These are phyloP conservation scores for Trisateles emortualis DNA, from an alignment of 2,888 invertebrate species.

Conservation along the genomic window DNA sequence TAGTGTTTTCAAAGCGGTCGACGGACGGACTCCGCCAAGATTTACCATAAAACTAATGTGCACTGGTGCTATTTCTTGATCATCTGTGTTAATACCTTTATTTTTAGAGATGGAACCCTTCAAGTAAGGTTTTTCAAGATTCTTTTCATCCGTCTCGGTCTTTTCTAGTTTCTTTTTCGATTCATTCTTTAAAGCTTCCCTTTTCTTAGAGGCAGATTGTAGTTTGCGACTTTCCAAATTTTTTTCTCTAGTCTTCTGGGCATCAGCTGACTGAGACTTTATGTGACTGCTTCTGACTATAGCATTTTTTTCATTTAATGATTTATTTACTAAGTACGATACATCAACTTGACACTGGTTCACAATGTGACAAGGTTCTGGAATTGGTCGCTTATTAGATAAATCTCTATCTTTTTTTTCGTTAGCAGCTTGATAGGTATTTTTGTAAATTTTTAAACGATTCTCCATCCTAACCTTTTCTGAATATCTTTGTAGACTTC, in stretches of 20 bases:
- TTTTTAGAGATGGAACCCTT: slow-evolving; percentile 34
- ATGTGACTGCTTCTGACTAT: slow-evolving; percentile 50
- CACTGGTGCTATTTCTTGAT: slow-evolving; percentile 59
- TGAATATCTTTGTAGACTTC: slow-evolving; percentile 81
- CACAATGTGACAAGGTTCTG: slow-evolving; percentile 43
- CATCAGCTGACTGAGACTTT: slow-evolving; percentile 64
- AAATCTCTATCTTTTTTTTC: slow-evolving; percentile 57
- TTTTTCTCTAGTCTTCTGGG: slow-evolving; percentile 44
- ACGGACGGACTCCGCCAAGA: slow-evolving; percentile 67
- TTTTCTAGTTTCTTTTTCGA: slow-evolving; percentile 30
- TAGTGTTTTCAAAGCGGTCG: slow-evolving; percentile 66
- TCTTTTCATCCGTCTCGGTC: slow-evolving; percentile 6
- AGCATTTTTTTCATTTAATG: slow-evolving; percentile 50
- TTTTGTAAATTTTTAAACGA: slow-evolving; percentile 76
- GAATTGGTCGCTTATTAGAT: slow-evolving; percentile 35
- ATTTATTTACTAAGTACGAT: slow-evolving; percentile 74
- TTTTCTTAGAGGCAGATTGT: slow-evolving; percentile 22
- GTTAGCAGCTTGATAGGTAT: slow-evolving; percentile 61
- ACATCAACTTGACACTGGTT: slow-evolving; percentile 40
- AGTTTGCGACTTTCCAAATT: slow-evolving; percentile 34
- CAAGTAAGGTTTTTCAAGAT: slow-evolving; percentile 19
- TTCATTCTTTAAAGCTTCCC: slow-evolving; percentile 17
- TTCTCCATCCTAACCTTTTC: slow-evolving; percentile 82
- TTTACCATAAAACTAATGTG: slow-evolving; percentile 78
- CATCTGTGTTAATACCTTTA: slow-evolving; percentile 59